Evolutionary conservation across 1,140 invertebrate species (phyloP).

Genomic region (Camponotus floridanus): DNA sequence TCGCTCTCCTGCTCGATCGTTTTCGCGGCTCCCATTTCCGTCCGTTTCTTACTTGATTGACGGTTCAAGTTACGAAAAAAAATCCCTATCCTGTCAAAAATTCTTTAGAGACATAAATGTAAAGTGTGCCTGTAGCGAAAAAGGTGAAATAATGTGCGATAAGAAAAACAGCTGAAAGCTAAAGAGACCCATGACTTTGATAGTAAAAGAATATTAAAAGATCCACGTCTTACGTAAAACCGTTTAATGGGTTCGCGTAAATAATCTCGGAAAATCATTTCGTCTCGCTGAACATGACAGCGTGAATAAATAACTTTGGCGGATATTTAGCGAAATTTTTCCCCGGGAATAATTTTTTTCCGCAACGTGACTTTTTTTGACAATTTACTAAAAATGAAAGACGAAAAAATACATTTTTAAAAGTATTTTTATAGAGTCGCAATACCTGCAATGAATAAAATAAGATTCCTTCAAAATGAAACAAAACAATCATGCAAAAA

Average conservation of each 20-base stretch:
- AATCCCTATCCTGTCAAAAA: background rate
- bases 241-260: background rate
- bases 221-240: background rate
- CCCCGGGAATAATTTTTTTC: no score
- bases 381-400: no score
- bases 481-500: background rate
- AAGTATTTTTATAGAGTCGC: background rate
- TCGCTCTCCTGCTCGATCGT: constrained; percentile 46
- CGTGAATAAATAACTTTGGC: background rate
- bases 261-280: constrained; percentile 4
- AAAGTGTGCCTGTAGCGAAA: background rate
- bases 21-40: constrained; percentile 7
- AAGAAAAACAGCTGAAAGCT: background rate
- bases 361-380: no score
- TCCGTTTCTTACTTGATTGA: background rate
- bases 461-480: background rate
- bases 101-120: background rate
- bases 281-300: background rate
- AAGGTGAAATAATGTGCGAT: background rate
- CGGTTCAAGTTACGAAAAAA: background rate
- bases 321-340: no score
- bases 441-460: background rate
- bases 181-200: no score
- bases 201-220: background rate
- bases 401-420: background rate